These are phyloP conservation scores for Lasioglossum zephyrum DNA, from an alignment of 2,888 invertebrate genomes.

Conservation along the genomic window DNA sequence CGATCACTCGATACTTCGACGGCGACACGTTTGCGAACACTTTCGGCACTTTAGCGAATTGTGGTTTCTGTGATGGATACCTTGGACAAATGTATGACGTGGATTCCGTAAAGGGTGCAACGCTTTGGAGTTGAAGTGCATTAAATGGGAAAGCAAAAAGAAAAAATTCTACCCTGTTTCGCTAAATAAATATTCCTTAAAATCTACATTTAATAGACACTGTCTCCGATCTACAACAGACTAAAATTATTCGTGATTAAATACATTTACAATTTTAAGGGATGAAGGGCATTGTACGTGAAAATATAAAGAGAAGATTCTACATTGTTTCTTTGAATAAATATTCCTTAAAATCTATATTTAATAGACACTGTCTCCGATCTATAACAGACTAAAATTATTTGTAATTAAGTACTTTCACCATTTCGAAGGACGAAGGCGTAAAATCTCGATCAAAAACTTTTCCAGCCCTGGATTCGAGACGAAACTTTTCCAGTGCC, in stretches of 20 bases:
- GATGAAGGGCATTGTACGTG: background rate
- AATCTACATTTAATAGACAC: background rate
- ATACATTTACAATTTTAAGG: background rate
- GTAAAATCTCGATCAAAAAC: background rate
- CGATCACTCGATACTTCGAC: constrained; percentile 26
- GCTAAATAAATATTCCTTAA: background rate
- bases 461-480: background rate
- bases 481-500: background rate
- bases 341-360: background rate
- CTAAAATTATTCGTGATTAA: background rate
- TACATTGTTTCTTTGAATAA: background rate
- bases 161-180: background rate
- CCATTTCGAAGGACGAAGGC: background rate
- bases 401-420: background rate
- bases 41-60: constrained; percentile 40
- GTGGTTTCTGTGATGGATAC: background rate
- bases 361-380: background rate
- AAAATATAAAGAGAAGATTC: background rate
- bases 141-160: too few relatives aligned
- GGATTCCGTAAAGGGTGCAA: background rate
- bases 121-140: background rate
- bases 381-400: too few relatives aligned
- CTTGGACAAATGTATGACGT: background rate
- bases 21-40: constrained; percentile 30
- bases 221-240: background rate